Evolutionary conservation across 2,888 invertebrate genomes (phyloP), one percentile per base, ranked within the genome.

Genomic region (Cheilosia variabilis): DNA sequence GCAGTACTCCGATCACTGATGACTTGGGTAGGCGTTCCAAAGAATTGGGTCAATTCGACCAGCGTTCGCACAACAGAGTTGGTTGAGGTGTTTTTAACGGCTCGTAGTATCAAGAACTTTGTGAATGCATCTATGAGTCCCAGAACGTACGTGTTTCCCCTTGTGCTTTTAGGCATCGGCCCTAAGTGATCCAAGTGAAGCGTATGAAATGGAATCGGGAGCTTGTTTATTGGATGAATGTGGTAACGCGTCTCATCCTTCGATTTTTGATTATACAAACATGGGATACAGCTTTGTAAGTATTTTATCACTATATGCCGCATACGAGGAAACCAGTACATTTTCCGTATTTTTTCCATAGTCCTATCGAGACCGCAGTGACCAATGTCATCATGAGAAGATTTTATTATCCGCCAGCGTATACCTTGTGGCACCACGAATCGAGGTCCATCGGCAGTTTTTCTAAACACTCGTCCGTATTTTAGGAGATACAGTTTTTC

Each of bases 101-200:
- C n/a, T n/a, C n/a, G n/a, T n/a, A n/a, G n/a, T n/a, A n/a, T n/a
- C n/a, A n/a, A n/a, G n/a, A n/a, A n/a, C n/a, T n/a, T n/a, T n/a
- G n/a, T n/a, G n/a, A n/a, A n/a, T n/a, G n/a, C n/a, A n/a, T n/a
- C n/a, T n/a, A n/a, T n/a, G 3, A 72, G 22, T 9, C 34, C 55
- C 7, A 79, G 10, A 3, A 77, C 24, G 43, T 78, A 55, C 7
- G 15, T 17, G 7, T 41, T 50, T 1, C 62, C 24, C 24, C 27
- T 55, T 1, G 6, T 13, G n/a, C 62, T 62, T 57, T 22, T 62
- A 6, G 27, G 43, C 7, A 45, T n/a, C 27, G 62, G 62, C 9
- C 62, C 43, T n/a, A 62, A 47, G 27, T 77, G 77, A 22, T 79
- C 58, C 1, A 58, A 15, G 7, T 58, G 37, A 4, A 58, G 4